These are phyloP conservation scores for Anguilla anguilla DNA, from an alignment of 2,797 vertebrate genomes.

Conservation along the genomic window DNA sequence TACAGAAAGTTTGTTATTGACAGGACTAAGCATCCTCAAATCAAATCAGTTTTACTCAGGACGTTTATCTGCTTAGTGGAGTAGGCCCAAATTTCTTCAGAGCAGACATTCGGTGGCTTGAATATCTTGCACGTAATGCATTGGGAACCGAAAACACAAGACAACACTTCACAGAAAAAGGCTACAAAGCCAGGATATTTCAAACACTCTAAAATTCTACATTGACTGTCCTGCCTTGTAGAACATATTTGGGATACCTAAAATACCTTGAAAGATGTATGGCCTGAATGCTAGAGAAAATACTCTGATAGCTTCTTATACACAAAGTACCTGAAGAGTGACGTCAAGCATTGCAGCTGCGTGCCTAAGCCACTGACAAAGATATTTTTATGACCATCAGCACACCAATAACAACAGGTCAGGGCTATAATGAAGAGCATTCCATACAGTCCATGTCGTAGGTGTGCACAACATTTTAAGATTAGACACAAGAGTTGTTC, in stretches of 20 bases:
- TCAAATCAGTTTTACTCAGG: not conserved
- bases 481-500: not conserved
- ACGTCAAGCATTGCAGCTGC: conserved; percentile 37
- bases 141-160: not conserved
- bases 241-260: conserved; percentile 41
- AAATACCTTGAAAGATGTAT: conserved; percentile 55
- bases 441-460: not conserved
- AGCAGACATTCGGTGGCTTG: not conserved
- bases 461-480: not conserved
- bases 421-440: not conserved
- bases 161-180: not conserved
- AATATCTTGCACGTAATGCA: not conserved
- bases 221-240: not conserved
- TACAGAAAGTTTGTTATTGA: not conserved
- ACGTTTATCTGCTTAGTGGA: not conserved
- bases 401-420: not conserved
- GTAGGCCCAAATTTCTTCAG: not conserved
- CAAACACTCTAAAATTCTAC: not conserved
- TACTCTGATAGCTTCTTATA: conserved; percentile 11
- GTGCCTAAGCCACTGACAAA: not conserved
- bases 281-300: conserved; percentile 46
- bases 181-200: no score
- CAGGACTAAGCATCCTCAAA: not conserved
- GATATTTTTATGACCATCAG: not conserved
- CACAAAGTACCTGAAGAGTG: conserved; percentile 18